Conservation (phyloP, 1,140 invertebrate genomes). For the Tribolium castaneum region DNA sequence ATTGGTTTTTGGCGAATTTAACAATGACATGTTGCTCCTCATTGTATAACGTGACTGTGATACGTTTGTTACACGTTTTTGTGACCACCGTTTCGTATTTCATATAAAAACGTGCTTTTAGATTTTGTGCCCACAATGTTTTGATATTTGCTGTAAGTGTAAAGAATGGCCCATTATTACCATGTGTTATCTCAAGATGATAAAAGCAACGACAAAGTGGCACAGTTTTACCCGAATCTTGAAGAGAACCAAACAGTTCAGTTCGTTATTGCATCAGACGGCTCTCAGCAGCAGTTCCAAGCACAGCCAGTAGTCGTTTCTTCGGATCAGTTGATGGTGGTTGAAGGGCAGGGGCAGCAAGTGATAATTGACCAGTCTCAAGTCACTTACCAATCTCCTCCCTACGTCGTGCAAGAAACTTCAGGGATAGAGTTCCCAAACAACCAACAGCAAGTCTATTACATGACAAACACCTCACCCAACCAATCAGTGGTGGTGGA, state of each 20-base stretch:
- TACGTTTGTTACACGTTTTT: neutral
- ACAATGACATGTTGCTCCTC: neutral
- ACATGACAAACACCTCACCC: slow-evolving; percentile 31
- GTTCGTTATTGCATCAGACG: slow-evolving; percentile 54
- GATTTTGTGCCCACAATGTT: slow-evolving; percentile 5
- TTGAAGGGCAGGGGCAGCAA: slow-evolving; percentile 52
- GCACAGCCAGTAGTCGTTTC: slow-evolving; percentile 56
- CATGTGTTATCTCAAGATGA: slow-evolving; percentile 60
- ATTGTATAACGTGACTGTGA: neutral
- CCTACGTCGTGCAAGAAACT: slow-evolving; percentile 46
- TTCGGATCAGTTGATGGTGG: slow-evolving; percentile 58
- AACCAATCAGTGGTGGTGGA: slow-evolving; percentile 16
- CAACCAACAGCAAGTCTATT: slow-evolving; percentile 46
- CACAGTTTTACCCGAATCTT: slow-evolving; percentile 59
- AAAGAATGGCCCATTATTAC: slow-evolving; percentile 63
- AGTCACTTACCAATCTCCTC: slow-evolving; percentile 47
- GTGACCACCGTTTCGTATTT: too few species aligned
- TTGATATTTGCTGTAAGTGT: neutral
- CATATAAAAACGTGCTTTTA: neutral
- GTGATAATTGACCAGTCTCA: slow-evolving; percentile 52
- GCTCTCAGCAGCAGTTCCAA: slow-evolving; percentile 50
- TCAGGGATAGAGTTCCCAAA: slow-evolving; percentile 44
- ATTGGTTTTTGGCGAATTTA: neutral
- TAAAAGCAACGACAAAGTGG: slow-evolving; percentile 56
- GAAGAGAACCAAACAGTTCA: slow-evolving; percentile 55